phyloP scores from a whole-genome alignment of 2,888 invertebrate species.

The Ectropis crepuscularia region DNA sequence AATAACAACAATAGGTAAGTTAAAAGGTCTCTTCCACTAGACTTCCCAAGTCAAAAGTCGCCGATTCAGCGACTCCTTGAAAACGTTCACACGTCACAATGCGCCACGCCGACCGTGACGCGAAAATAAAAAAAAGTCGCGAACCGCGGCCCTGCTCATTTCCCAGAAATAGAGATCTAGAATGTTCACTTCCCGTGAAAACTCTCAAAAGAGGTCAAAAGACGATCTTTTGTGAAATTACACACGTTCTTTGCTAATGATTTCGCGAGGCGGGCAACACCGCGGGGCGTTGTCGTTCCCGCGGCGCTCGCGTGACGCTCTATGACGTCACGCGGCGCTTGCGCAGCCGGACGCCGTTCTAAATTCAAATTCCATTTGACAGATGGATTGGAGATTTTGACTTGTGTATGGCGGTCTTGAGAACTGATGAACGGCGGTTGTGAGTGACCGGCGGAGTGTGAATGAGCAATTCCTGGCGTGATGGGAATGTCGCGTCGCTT shows the following conservation, averaged over 20 bases:
- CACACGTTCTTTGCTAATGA: conserved; percentile 54
- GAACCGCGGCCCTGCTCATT: conserved; percentile 63
- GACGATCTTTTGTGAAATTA: conserved; percentile 61
- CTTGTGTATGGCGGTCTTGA: conserved; percentile 63
- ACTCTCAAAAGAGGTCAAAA: conserved; percentile 68
- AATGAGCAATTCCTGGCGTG: conserved; percentile 75
- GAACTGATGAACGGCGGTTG: conserved; percentile 60
- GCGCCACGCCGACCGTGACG: conserved; percentile 55
- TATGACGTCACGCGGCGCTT: conserved; percentile 67
- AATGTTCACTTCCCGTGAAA: conserved; percentile 72
- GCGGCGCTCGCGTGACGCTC: conserved; percentile 62
- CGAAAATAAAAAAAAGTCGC: conserved; percentile 53
- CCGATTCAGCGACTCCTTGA: conserved; percentile 19
- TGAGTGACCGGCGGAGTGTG: conserved; percentile 68
- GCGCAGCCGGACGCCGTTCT: conserved; percentile 57
- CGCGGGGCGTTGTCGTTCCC: conserved; percentile 44
- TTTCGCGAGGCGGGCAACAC: conserved; percentile 46
- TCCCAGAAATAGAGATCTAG: conserved; percentile 77
- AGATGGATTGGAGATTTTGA: conserved; percentile 67
- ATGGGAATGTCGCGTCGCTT: conserved; percentile 62
- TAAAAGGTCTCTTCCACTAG: conserved; percentile 10
- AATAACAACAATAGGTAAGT: conserved; percentile 7
- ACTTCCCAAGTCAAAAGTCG: conserved; percentile 7
- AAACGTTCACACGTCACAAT: conserved; percentile 47
- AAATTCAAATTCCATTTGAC: conserved; percentile 69